A percentile compares a stretch with the other conserved stretches of the same genome.
These are phyloP conservation scores for Danaus melanippus DNA, from an alignment of 1,140 invertebrate species.

Conservation along the genomic window DNA sequence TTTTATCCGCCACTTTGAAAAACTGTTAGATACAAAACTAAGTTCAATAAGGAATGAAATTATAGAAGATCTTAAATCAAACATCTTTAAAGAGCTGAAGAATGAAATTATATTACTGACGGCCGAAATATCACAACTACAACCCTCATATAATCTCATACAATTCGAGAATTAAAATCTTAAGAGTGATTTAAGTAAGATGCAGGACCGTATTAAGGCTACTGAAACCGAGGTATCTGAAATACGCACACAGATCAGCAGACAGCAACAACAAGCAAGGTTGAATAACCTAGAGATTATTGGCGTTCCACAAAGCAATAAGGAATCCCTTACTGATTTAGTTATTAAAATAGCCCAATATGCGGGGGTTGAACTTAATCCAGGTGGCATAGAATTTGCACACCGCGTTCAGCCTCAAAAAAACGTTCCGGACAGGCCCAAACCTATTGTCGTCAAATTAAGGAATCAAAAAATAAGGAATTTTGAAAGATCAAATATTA, in stretches of 20 bases:
- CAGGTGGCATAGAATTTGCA: slow-evolving; percentile 10
- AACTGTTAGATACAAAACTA: slow-evolving; percentile 11
- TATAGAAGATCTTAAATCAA: too few relatives aligned
- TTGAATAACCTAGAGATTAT: slow-evolving; percentile 17
- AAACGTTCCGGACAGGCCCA: slow-evolving; percentile 10
- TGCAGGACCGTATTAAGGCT: slow-evolving; percentile 7
- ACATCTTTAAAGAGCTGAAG: slow-evolving; percentile 11
- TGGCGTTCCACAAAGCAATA: slow-evolving; percentile 11
- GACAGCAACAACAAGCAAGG: slow-evolving; percentile 14
- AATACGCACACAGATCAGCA: slow-evolving; percentile 4
- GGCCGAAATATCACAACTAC: slow-evolving; percentile 5
- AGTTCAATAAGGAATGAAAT: too few relatives aligned
- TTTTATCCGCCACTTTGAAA: slow-evolving; percentile 10
- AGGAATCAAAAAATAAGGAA: too few relatives aligned
- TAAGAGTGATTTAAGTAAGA: slow-evolving; percentile 1
- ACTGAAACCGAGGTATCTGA: slow-evolving; percentile 5
- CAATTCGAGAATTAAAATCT: slow-evolving; percentile 11
- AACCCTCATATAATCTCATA: slow-evolving; percentile 3
- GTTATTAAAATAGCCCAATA: slow-evolving; percentile 12
- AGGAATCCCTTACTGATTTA: slow-evolving; percentile 6
- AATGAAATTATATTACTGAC: slow-evolving; percentile 7
- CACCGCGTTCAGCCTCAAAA: slow-evolving; percentile 16
- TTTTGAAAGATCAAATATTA: slow-evolving; percentile 11
- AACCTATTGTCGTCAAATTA: slow-evolving; percentile 16
- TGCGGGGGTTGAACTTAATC: slow-evolving; percentile 11